A percentile compares a stretch with the other conserved stretches of the same genome.
These are phyloP conservation scores for Dynastes maya DNA, from an alignment of 2,888 invertebrate species.

Conservation along the genomic window DNA sequence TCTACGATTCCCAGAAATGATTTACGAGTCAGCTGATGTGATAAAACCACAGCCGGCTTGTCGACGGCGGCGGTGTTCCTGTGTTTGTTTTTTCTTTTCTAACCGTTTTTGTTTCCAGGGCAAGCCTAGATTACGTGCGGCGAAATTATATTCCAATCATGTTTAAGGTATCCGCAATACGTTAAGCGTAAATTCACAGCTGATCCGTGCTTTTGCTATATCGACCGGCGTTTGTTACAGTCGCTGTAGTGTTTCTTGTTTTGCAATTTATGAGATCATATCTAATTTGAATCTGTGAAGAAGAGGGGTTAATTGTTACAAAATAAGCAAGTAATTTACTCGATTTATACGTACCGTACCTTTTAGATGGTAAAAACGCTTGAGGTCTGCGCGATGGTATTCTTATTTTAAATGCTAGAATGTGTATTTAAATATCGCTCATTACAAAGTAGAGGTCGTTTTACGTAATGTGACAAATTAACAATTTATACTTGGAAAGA, in stretches of 20 bases:
- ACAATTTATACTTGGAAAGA: background rate
- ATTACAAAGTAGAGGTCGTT: background rate
- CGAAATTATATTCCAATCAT: conserved; percentile 36
- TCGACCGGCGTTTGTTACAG: background rate
- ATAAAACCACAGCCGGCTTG: conserved; percentile 49
- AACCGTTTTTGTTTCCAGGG: conserved; percentile 16
- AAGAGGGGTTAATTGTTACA: conserved; percentile 48
- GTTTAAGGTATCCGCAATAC: background rate
- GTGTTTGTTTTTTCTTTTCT: conserved; percentile 24
- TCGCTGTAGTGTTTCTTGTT: conserved; percentile 41
- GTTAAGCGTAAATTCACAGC: conserved; percentile 6
- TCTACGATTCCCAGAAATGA: conserved; percentile 36
- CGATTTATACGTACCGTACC: conserved; percentile 28
- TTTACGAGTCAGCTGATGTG: conserved; percentile 49
- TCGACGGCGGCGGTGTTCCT: conserved; percentile 36
- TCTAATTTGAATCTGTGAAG: conserved; percentile 42
- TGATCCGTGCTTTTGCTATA: conserved; percentile 24
- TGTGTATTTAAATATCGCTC: background rate
- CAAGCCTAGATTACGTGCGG: conserved; percentile 31
- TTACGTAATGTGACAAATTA: background rate
- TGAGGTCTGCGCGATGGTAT: conserved; percentile 29
- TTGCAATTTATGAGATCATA: conserved; percentile 55
- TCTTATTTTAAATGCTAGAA: conserved; percentile 24
- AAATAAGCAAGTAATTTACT: conserved; percentile 48
- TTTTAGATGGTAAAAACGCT: conserved; percentile 4